These are phyloP conservation scores for Chalcis sispes DNA, from an alignment of 2,888 invertebrate species.

Conservation along the genomic window DNA sequence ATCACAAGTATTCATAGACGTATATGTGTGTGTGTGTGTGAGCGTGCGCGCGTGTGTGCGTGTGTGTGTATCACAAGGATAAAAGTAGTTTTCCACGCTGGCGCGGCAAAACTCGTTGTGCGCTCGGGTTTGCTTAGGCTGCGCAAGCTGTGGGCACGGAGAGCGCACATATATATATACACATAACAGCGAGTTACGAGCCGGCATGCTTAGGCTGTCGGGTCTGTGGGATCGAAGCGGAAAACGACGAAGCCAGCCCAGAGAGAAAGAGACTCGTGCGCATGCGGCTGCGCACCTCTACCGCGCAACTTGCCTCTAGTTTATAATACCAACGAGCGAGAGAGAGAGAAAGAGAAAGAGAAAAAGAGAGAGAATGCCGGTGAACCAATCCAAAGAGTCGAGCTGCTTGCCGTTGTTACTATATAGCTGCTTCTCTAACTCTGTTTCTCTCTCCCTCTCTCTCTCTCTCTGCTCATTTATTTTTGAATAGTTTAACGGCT, in stretches of 20 bases:
- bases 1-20: neutral
- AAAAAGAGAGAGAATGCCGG: no score
- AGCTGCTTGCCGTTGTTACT: no score
- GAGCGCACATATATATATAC: constrained; percentile 57
- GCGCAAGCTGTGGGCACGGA: constrained; percentile 64
- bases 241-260: neutral
- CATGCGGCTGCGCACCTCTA: neutral
- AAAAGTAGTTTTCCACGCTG: constrained; percentile 37
- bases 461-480: constrained; percentile 46
- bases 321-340: no score
- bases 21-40: no score
- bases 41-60: no score
- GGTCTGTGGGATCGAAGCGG: constrained; percentile 35
- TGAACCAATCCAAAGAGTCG: no score
- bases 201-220: constrained; percentile 59
- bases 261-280: neutral
- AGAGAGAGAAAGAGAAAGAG: no score
- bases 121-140: constrained; percentile 66
- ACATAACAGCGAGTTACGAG: constrained; percentile 42
- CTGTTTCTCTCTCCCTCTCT: constrained; percentile 3
- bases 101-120: constrained; percentile 59
- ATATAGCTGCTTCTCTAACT: constrained; percentile 6
- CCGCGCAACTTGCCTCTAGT: no score
- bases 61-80: neutral
- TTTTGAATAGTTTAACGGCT: constrained; percentile 50